Conservation (phyloP, 1,140 invertebrate genomes). For the Nasonia vitripennis region DNA sequence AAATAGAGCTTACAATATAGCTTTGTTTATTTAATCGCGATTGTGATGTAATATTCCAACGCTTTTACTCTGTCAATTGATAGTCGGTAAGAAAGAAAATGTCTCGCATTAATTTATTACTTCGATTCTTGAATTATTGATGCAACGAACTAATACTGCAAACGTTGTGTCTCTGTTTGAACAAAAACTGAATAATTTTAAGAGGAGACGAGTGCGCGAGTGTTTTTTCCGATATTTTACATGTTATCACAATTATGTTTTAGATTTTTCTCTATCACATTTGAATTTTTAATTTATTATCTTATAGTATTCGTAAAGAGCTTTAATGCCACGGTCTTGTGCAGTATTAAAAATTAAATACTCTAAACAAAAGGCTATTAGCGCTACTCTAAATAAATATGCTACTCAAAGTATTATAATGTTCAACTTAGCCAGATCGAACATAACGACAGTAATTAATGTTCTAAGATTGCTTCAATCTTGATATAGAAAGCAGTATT, state of each 20-base stretch:
- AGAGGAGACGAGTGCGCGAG: background rate
- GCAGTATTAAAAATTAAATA: background rate
- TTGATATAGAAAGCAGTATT: background rate
- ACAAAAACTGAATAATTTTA: conserved; percentile 3
- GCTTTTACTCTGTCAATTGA: conserved; percentile 42
- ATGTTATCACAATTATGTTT: no score
- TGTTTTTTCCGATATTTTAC: background rate
- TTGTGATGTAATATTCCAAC: conserved; percentile 40
- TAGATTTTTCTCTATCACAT: no score
- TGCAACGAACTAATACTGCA: background rate
- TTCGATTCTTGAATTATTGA: background rate
- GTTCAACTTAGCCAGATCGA: no score
- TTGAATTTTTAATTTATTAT: no score
- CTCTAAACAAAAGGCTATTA: background rate
- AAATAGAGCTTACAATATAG: conserved; percentile 32
- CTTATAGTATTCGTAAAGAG: no score
- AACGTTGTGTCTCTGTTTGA: background rate
- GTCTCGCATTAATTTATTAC: conserved; percentile 35
- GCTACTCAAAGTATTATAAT: background rate
- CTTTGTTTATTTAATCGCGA: conserved; percentile 31
- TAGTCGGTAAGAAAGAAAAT: conserved; percentile 12
- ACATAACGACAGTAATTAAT: no score
- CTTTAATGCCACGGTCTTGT: no score
- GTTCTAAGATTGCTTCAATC: no score
- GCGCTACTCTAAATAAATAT: no score